Percentiles rank a stretch among this genome's conserved stretches.
phyloP scores from a whole-genome alignment of 2,797 vertebrate species.

The Phrynocephalus guinanensis region DNA sequence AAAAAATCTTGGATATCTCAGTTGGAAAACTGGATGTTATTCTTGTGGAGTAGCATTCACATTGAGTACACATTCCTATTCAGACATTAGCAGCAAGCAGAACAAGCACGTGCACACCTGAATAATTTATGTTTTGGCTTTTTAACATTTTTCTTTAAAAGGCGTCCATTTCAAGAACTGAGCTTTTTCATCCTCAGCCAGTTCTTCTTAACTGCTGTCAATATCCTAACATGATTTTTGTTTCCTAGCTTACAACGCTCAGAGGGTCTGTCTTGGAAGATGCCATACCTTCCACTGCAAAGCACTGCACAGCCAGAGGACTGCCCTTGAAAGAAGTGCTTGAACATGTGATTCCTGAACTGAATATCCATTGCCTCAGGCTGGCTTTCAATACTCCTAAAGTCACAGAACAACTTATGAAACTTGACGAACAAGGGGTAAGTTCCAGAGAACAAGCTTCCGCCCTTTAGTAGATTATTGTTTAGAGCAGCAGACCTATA shows the following conservation, averaged over 20 bases:
- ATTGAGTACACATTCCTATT: background rate
- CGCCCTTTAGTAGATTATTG: background rate
- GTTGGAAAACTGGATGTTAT: background rate
- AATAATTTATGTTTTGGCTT: background rate
- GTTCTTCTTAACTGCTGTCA: background rate
- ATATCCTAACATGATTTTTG: conserved; percentile 38
- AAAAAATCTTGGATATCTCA: background rate
- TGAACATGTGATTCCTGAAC: conserved; percentile 91
- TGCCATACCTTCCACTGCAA: conserved; percentile 92
- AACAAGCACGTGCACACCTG: background rate
- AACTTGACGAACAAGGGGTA: conserved; percentile 97
- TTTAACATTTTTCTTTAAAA: background rate
- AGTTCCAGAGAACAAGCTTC: conserved; percentile 47
- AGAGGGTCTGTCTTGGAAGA: conserved; percentile 93
- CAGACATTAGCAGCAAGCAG: background rate
- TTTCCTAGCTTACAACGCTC: conserved; percentile 88
- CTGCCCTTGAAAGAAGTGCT: conserved; percentile 94
- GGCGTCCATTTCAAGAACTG: background rate
- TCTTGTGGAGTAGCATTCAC: background rate
- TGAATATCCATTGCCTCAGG: conserved; percentile 91
- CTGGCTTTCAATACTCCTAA: conserved; percentile 96
- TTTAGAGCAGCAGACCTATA: too few species aligned
- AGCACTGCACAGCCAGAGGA: conserved; percentile 91
- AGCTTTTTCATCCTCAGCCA: background rate
- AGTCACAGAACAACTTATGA: conserved; percentile 97